A percentile compares a stretch with the other conserved stretches of the same genome.
These are phyloP conservation scores for Strigops habroptila DNA, from an alignment of 2,113 vertebrate species.

Conservation along the genomic window DNA sequence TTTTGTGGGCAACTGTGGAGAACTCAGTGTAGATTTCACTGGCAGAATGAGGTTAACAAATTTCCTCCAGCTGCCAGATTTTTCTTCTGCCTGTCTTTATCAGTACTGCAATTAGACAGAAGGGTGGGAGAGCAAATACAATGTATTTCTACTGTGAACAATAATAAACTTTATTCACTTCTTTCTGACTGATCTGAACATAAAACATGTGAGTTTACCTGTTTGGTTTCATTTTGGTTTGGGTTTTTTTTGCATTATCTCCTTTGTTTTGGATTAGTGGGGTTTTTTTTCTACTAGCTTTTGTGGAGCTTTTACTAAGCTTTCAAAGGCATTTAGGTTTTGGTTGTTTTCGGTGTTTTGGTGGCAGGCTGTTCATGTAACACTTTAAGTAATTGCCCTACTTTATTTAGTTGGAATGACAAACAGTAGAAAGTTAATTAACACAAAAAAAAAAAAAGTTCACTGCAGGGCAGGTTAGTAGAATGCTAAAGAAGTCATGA, in stretches of 20 bases:
- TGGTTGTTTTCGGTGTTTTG: background rate
- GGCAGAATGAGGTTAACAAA: background rate
- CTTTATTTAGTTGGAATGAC: slow-evolving; percentile 68
- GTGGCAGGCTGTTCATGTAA: slow-evolving; percentile 5
- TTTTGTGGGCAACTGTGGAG: background rate
- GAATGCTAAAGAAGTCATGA: slow-evolving; percentile 54
- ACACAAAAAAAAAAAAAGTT: slow-evolving; percentile 38
- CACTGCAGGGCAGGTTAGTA: slow-evolving; percentile 42
- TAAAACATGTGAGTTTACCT: background rate
- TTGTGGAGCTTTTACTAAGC: background rate
- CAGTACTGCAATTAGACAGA: background rate
- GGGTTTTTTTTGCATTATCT: background rate
- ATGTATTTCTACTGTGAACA: background rate
- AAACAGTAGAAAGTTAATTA: slow-evolving; percentile 74
- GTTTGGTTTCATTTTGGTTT: background rate
- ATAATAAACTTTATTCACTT: background rate
- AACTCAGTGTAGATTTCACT: background rate
- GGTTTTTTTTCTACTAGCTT: background rate
- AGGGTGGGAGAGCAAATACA: background rate
- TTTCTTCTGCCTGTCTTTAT: background rate
- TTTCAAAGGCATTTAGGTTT: background rate
- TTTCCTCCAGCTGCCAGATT: background rate
- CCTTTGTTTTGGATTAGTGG: background rate
- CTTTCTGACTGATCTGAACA: background rate
- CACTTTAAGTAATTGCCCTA: slow-evolving; percentile 50